Evolutionary conservation across 2,797 vertebrate species (phyloP).

Genomic region (Syngnathus acus): DNA sequence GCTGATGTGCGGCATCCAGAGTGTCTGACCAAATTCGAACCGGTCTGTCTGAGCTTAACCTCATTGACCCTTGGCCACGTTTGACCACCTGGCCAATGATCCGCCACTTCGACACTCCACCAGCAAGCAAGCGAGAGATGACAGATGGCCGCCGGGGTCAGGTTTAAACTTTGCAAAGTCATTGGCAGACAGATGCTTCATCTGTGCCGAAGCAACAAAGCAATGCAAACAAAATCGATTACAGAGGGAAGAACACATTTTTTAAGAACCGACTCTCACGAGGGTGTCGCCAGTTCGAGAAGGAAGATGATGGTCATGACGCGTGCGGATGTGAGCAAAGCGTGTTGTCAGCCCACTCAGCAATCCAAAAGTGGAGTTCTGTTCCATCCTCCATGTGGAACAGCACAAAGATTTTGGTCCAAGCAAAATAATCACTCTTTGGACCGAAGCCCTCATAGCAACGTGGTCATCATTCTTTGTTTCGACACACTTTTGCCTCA

Average conservation of each 20-base stretch:
- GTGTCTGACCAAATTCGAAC: conserved; percentile 5
- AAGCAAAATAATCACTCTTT: conserved; percentile 62
- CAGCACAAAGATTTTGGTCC: conserved; percentile 45
- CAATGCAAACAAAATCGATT: conserved; percentile 41
- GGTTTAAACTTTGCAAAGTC: conserved; percentile 40
- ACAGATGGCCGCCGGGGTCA: conserved; percentile 58
- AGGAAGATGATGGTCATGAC: conserved; percentile 4
- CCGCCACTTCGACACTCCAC: conserved; percentile 39
- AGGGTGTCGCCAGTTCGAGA: not conserved
- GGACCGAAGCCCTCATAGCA: conserved; percentile 46
- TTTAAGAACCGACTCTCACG: not conserved
- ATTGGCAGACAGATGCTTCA: conserved; percentile 42
- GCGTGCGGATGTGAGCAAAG: conserved; percentile 31
- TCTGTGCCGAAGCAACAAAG: conserved; percentile 20
- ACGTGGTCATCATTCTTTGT: conserved; percentile 45
- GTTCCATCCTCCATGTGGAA: conserved; percentile 51
- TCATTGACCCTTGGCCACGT: conserved; percentile 43
- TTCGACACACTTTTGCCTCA: conserved; percentile 35
- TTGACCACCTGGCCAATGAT: conserved; percentile 63
- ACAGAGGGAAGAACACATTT: conserved; percentile 6
- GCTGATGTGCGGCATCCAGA: not conserved
- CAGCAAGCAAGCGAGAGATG: conserved; percentile 20
- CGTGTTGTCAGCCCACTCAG: conserved; percentile 13
- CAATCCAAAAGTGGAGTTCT: conserved; percentile 24
- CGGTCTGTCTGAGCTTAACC: conserved; percentile 36